Base-by-base conservation (phyloP, 2,113 vertebrate genomes). In the Heloderma charlesbogerti region DNA sequence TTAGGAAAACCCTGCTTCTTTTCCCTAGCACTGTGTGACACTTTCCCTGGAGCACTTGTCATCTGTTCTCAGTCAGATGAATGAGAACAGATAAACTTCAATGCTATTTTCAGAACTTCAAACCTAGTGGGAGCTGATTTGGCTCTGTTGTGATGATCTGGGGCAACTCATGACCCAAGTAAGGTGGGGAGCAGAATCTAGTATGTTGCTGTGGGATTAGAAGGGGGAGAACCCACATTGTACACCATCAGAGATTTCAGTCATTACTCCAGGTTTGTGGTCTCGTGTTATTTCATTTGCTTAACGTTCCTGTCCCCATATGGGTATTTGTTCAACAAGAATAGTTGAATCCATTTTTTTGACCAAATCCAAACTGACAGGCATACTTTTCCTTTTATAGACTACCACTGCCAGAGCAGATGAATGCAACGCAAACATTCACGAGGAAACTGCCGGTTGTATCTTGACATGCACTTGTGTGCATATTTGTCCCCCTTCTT, bases 381-480 rank as follows among this genome's bases (percentile, higher is more conserved):
- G 40, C 84, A 86, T 87, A 81, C 66, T 72, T 91, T 91, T 82
- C 84, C 84, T 87, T 63, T 91, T 86, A 81, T 82, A 71, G 84
- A 45, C n/a, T 25, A 80, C n/a, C 12, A 37, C n/a, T 78, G 2
- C 40, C 51, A 81, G 15, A 37, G 13, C 6, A 31, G 22, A 60
- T 43, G 15, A 71, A 60, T 72, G 37, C 18, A 40, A 63, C 69
- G 25, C 71, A 90, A 78, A 81, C 45, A 87, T 54, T 69, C 51
- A 72, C 48, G 60, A 27, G 34, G 31, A 51, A 90, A 43, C 37
- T 81, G n/a, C 37, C n/a, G 8, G 1, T 74, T 13, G 34, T 27
- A 25, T 3, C 7, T 12, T 51, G 54, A 57, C 37, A 22, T 66
- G 40, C 18, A 3, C 20, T 9, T 37, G 43, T n/a, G 8, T 45